These are phyloP conservation scores for Hipparchia sbordonii DNA, from an alignment of 2,888 invertebrate species.

Conservation along the genomic window DNA sequence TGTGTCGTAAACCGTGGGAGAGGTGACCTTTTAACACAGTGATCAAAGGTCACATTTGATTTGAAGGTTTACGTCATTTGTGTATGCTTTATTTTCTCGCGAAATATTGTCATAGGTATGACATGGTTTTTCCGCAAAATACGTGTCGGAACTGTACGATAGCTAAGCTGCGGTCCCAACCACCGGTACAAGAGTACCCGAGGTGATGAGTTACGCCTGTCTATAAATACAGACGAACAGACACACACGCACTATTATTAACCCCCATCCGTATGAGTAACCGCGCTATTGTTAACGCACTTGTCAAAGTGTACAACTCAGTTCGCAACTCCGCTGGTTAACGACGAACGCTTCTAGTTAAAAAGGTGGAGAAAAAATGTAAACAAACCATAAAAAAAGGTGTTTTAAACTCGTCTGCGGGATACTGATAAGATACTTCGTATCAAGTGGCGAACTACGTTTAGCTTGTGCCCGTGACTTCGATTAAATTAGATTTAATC, in stretches of 20 bases:
- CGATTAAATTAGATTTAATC: too few relatives aligned
- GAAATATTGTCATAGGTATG: too few relatives aligned
- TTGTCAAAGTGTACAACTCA: slow-evolving; percentile 29
- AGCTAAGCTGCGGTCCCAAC: not conserved
- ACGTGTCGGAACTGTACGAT: slow-evolving; percentile 2
- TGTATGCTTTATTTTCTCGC: too few relatives aligned
- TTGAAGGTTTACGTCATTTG: too few relatives aligned
- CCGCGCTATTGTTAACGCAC: slow-evolving; percentile 52
- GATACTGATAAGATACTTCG: too few relatives aligned
- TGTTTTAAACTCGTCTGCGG: not conserved
- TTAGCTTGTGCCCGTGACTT: too few relatives aligned
- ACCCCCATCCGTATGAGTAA: slow-evolving; percentile 49
- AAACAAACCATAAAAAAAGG: not conserved
- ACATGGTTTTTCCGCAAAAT: not conserved
- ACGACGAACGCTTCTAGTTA: not conserved
- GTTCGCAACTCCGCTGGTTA: not conserved
- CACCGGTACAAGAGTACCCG: slow-evolving; percentile 5
- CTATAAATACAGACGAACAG: slow-evolving; percentile 37
- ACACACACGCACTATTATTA: slow-evolving; percentile 40
- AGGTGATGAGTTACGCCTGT: slow-evolving; percentile 40
- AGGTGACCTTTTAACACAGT: too few relatives aligned
- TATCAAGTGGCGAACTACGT: too few relatives aligned
- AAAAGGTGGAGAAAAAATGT: not conserved
- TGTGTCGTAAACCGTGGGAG: too few relatives aligned
- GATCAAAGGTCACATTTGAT: too few relatives aligned